A percentile compares a stretch with the other conserved stretches of the same genome.
Conservation (phyloP, 2,888 invertebrate genomes). For the Nephrotoma flavescens region DNA sequence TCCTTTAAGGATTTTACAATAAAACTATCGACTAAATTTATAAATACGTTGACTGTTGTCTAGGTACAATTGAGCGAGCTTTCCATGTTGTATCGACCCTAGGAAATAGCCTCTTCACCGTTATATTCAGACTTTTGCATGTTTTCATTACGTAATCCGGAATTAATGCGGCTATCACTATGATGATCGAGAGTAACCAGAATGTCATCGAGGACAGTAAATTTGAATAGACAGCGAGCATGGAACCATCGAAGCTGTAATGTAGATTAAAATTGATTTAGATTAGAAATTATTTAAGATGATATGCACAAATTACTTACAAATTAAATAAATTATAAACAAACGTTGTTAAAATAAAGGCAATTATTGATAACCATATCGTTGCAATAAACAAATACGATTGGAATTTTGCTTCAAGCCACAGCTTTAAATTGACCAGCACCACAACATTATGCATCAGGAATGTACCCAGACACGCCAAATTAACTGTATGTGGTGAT, state of each 20-base stretch:
- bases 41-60: constrained; percentile 1
- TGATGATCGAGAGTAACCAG: constrained; percentile 41
- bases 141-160: constrained; percentile 38
- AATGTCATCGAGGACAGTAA: constrained; percentile 42
- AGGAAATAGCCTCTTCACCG: constrained; percentile 23
- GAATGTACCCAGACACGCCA: constrained; percentile 43
- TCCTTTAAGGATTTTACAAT: neutral
- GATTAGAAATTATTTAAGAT: neutral
- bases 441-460: constrained; percentile 41
- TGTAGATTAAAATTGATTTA: constrained; percentile 3
- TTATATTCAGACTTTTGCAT: constrained; percentile 20
- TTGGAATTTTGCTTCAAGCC: constrained; percentile 45
- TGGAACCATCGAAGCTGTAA: constrained; percentile 35
- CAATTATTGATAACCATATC: constrained; percentile 38
- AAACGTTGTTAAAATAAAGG: constrained; percentile 38
- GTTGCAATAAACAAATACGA: constrained; percentile 37
- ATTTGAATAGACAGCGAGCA: constrained; percentile 43
- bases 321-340: constrained; percentile 40
- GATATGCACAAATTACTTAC: constrained; percentile 35
- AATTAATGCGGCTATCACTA: constrained; percentile 35
- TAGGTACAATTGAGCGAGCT: neutral
- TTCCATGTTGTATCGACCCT: constrained; percentile 12
- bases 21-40: neutral
- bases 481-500: constrained; percentile 38
- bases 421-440: constrained; percentile 44